Conservation (phyloP, 1,140 invertebrate genomes). For the Neodiprion lecontei region DNA sequence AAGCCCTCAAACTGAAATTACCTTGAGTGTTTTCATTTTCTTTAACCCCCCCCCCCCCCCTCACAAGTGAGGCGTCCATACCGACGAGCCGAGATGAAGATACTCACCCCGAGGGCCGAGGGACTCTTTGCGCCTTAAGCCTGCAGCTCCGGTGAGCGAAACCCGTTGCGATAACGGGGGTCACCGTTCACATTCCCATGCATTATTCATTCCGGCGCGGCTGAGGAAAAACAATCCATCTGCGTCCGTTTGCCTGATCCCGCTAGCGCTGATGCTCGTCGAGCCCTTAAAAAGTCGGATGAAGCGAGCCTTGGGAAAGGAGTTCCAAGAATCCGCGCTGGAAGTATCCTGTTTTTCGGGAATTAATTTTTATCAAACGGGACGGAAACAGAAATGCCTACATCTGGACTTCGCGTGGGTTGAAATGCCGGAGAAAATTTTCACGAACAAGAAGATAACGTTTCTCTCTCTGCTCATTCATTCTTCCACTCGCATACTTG, state of each 20-base stretch:
- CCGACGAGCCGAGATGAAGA: neutral
- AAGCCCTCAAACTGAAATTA: no score
- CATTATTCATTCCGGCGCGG: neutral
- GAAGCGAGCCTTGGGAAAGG: neutral
- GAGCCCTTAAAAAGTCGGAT: neutral
- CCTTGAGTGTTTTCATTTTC: no score
- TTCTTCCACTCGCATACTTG: no score
- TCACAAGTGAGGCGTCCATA: no score
- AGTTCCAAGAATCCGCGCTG: neutral
- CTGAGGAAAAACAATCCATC: neutral
- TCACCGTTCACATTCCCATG: neutral
- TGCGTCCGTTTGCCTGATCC: neutral
- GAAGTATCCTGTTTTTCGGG: neutral
- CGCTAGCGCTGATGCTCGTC: neutral
- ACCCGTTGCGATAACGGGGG: neutral
- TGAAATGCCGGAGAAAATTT: no score
- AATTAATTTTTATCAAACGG: no score
- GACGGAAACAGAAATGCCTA: no score
- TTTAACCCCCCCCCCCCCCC: no score
- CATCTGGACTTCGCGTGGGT: no score
- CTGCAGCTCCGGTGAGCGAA: neutral
- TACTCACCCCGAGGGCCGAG: neutral
- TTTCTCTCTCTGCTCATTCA: no score
- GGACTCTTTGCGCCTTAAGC: neutral
- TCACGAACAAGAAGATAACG: no score